Percentiles rank a stretch among this genome's conserved stretches.
phyloP scores from a whole-genome alignment of 2,888 invertebrate genomes.

The Parthenolecanium corni region DNA sequence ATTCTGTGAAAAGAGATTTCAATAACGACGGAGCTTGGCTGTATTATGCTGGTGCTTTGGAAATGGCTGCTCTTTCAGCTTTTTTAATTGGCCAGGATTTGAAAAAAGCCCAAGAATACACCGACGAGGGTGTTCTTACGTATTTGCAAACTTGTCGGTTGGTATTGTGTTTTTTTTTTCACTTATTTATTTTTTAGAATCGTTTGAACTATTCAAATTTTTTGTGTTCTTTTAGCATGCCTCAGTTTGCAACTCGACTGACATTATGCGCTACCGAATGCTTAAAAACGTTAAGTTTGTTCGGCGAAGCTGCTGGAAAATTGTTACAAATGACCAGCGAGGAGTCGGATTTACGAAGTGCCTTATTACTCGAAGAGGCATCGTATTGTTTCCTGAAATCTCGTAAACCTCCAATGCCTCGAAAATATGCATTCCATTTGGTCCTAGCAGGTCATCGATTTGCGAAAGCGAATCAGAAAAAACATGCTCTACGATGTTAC shows the following conservation, averaged over 20 bases:
- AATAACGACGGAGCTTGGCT: constrained; percentile 94
- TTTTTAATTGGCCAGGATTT: constrained; percentile 70
- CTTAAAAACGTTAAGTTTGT: constrained; percentile 61
- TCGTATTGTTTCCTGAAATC: constrained; percentile 74
- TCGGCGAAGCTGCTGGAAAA: constrained; percentile 88
- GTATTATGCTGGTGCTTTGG: constrained; percentile 89
- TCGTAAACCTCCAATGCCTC: constrained; percentile 57
- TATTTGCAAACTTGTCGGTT: constrained; percentile 84
- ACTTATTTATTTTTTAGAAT: no score
- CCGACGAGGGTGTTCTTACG: constrained; percentile 87
- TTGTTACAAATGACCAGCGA: constrained; percentile 91
- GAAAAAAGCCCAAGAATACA: constrained; percentile 71
- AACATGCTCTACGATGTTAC: constrained; percentile 84
- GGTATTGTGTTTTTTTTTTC: constrained; percentile 32
- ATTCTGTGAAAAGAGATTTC: constrained; percentile 94
- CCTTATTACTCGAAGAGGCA: constrained; percentile 86
- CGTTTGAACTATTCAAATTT: no score
- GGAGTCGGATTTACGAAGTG: constrained; percentile 92
- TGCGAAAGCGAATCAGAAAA: constrained; percentile 82
- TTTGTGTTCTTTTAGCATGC: constrained; percentile 52
- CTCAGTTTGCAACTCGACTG: constrained; percentile 83
- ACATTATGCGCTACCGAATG: constrained; percentile 82
- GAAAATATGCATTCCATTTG: constrained; percentile 93
- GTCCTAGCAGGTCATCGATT: constrained; percentile 92
- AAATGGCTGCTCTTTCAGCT: constrained; percentile 88